Conservation (phyloP, 2,113 vertebrate genomes). For the Hemiscyllium ocellatum region DNA sequence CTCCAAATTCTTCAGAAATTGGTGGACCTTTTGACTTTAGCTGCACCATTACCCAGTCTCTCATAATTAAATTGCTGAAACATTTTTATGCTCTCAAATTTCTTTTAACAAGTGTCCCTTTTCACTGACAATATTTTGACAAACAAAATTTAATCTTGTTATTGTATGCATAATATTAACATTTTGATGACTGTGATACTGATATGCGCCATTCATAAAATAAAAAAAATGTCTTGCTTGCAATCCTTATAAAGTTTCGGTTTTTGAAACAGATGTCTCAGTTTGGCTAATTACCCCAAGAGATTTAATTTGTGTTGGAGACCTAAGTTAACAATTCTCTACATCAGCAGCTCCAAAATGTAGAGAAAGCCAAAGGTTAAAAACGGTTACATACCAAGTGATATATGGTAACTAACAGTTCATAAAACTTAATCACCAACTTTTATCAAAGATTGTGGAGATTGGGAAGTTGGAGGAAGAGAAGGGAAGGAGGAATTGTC, state of each 20-base stretch:
- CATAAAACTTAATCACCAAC: background rate
- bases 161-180: background rate
- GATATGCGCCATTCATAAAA: background rate
- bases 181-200: background rate
- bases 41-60: background rate
- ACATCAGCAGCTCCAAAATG: background rate
- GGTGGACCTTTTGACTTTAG: background rate
- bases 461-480: too few species aligned
- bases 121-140: background rate
- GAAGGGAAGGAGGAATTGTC: background rate
- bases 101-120: background rate
- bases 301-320: background rate
- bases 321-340: background rate
- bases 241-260: background rate
- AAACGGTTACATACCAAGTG: background rate
- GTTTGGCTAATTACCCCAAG: background rate
- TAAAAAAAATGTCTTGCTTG: background rate
- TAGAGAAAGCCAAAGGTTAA: background rate
- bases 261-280: background rate
- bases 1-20: background rate
- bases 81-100: too few species aligned
- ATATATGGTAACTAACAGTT: background rate
- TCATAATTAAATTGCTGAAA: background rate
- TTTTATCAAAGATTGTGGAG: background rate
- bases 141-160: background rate